Percentiles rank a stretch among this genome's conserved stretches.
Evolutionary conservation across 2,888 invertebrate species (phyloP).

Genomic region (Ernsta delagoae): DNA sequence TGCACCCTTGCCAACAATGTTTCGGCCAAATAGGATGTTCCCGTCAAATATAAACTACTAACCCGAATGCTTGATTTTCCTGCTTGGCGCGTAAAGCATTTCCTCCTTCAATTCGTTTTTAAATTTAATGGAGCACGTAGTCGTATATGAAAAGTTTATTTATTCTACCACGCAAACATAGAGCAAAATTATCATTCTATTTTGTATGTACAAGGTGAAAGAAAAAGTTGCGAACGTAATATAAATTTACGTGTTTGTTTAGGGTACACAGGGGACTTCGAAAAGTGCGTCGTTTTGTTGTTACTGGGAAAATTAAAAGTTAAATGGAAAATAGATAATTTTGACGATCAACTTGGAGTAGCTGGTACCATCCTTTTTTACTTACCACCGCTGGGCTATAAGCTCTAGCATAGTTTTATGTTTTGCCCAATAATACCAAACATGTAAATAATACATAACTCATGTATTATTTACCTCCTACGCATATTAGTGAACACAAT

Average conservation of each 20-base stretch:
- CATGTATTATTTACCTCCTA: too few relatives aligned
- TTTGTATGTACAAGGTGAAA: slow-evolving; percentile 6
- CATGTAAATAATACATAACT: too few relatives aligned
- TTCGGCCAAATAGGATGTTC: slow-evolving; percentile 37
- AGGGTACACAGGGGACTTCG: not conserved
- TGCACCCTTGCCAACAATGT: slow-evolving; percentile 33
- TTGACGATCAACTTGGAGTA: too few relatives aligned
- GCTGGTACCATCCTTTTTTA: not conserved
- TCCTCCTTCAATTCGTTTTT: slow-evolving; percentile 34
- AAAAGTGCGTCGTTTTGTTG: not conserved
- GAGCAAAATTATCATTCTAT: slow-evolving; percentile 1
- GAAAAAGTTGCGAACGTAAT: slow-evolving; percentile 2
- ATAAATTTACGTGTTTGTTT: not conserved
- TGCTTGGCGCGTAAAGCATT: slow-evolving; percentile 37
- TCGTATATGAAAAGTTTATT: slow-evolving; percentile 22
- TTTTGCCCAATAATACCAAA: too few relatives aligned
- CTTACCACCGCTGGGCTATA: not conserved
- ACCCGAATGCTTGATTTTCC: slow-evolving; percentile 39
- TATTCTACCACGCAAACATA: not conserved
- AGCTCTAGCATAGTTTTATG: too few relatives aligned
- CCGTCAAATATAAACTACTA: slow-evolving; percentile 38
- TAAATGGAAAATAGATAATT: too few relatives aligned
- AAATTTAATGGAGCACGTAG: slow-evolving; percentile 34
- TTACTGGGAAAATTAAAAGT: not conserved
- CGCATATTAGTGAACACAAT: not conserved